phyloP scores from a whole-genome alignment of 2,797 vertebrate genomes.

The Rhabdomys pumilio region DNA sequence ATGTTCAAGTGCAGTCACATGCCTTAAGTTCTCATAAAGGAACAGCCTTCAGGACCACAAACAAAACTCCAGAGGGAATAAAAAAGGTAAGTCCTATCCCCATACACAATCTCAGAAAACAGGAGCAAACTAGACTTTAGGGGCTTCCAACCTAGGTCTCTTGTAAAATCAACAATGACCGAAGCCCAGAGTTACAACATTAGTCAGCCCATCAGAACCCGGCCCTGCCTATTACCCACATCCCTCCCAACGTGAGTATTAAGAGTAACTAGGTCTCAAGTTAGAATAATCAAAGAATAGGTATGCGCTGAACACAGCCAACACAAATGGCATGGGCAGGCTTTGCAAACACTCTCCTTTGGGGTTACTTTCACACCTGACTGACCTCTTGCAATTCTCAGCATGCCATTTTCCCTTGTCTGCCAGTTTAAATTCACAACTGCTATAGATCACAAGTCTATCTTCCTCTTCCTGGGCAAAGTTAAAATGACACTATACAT shows the following conservation, averaged over 20 bases:
- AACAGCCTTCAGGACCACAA: slow-evolving; percentile 50
- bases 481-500: slow-evolving; percentile 16
- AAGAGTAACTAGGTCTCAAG: slow-evolving; percentile 26
- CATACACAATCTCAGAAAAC: background rate
- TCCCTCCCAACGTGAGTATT: background rate
- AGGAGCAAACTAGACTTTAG: background rate
- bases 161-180: background rate
- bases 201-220: slow-evolving; percentile 41
- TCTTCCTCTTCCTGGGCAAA: slow-evolving; percentile 40
- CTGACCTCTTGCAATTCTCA: slow-evolving; percentile 63
- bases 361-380: slow-evolving; percentile 72
- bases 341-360: slow-evolving; percentile 2
- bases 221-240: background rate
- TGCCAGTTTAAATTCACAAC: slow-evolving; percentile 34
- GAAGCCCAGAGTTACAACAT: slow-evolving; percentile 37
- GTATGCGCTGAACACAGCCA: background rate
- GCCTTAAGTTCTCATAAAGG: slow-evolving; percentile 33
- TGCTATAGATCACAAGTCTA: slow-evolving; percentile 41
- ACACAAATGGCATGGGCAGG: slow-evolving; percentile 25
- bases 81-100: background rate
- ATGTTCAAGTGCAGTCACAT: background rate
- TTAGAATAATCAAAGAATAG: background rate
- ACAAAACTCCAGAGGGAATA: background rate
- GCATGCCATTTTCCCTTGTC: slow-evolving; percentile 63
- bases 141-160: background rate